Conservation (phyloP, 2,888 invertebrate species). For the Lasioglossum malachurum region DNA sequence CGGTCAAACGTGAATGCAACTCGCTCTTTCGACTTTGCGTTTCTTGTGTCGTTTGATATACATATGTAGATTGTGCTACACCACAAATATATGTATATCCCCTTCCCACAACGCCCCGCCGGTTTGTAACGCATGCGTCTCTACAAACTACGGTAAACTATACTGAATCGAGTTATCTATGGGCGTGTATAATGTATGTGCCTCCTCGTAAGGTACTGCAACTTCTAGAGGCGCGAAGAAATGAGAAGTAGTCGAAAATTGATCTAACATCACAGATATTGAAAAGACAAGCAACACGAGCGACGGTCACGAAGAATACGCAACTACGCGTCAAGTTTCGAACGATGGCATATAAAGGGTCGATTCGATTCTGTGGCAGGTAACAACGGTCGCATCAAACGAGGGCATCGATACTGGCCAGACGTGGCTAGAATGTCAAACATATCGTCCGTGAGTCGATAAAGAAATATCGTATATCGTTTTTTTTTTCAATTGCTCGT, state of each 20-base stretch:
- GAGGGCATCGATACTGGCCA: constrained; percentile 73
- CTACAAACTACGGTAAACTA: constrained; percentile 11
- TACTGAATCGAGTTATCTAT: not conserved
- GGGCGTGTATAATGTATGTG: not conserved
- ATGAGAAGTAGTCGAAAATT: not conserved
- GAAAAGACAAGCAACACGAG: constrained; percentile 8
- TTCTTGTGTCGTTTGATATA: constrained; percentile 15
- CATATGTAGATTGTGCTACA: not conserved
- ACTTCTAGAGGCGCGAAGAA: not conserved
- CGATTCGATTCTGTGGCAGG: constrained; percentile 71
- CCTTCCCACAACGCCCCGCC: not conserved
- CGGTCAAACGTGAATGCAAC: constrained; percentile 5
- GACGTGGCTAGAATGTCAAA: constrained; percentile 77
- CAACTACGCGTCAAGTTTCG: constrained; percentile 25
- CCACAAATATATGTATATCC: not conserved
- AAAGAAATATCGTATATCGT: not conserved
- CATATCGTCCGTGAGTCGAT: constrained; percentile 47
- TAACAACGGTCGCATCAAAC: constrained; percentile 72
- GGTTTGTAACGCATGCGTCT: constrained; percentile 26
- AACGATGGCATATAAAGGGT: constrained; percentile 62
- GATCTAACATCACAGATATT: constrained; percentile 15
- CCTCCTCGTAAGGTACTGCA: not conserved
- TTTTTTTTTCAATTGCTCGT: not conserved
- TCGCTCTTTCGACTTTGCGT: not conserved
- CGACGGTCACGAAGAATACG: constrained; percentile 7